phyloP scores from a whole-genome alignment of 2,113 vertebrate genomes.

The Papio anubis region DNA sequence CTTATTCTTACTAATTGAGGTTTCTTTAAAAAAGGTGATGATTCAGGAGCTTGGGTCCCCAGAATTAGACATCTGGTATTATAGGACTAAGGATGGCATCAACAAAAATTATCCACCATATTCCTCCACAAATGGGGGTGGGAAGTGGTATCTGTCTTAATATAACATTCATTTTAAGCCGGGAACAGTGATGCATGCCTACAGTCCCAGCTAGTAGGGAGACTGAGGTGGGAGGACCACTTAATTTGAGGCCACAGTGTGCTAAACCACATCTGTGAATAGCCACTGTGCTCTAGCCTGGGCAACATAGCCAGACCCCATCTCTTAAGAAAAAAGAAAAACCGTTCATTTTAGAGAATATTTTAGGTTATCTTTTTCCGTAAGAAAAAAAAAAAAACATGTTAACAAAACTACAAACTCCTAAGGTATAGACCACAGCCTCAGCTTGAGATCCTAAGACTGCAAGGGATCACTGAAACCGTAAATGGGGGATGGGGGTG shows the following conservation, averaged over 20 bases:
- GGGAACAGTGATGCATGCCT: not conserved
- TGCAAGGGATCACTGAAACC: not conserved
- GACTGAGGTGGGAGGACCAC: not conserved
- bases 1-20: not conserved
- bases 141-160: not conserved
- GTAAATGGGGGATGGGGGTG: fast-evolving
- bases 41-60: not conserved
- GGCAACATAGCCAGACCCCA: not conserved
- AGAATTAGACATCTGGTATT: not conserved
- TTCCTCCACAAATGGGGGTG: not conserved
- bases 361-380: not conserved
- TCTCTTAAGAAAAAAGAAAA: not conserved
- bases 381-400: not conserved
- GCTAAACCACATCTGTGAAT: not conserved
- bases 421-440: not conserved
- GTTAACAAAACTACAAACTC: not conserved
- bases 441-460: not conserved
- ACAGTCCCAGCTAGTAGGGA: not conserved
- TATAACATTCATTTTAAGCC: not conserved
- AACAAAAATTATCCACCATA: not conserved
- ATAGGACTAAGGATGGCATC: not conserved
- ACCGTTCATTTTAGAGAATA: not conserved
- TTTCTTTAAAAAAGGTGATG: not conserved
- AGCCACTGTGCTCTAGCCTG: not conserved
- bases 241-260: not conserved